Conservation (phyloP, 2,888 invertebrate species). For the Lasioglossum pauxillum region DNA sequence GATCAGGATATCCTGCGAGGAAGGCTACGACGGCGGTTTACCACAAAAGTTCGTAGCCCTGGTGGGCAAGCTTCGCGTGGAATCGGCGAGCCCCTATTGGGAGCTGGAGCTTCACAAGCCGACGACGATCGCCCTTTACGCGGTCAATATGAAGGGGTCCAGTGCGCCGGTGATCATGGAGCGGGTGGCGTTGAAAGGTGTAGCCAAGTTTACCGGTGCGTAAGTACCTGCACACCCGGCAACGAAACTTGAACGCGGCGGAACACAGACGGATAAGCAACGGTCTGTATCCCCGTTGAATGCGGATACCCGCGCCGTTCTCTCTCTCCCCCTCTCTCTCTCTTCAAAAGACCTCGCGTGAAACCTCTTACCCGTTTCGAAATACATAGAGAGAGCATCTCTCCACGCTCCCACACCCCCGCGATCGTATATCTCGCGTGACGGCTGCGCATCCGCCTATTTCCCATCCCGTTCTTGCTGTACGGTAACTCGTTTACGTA, state of each 20-base stretch:
- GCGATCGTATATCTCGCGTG: background rate
- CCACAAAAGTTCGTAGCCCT: conserved; percentile 92
- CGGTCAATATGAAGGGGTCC: conserved; percentile 94
- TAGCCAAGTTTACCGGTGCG: conserved; percentile 86
- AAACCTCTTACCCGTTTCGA: background rate
- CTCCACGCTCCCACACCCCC: background rate
- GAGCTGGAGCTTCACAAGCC: conserved; percentile 82
- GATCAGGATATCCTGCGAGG: conserved; percentile 94
- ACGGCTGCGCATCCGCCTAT: background rate
- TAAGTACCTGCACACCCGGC: conserved; percentile 52
- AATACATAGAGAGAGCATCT: background rate
- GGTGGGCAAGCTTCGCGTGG: conserved; percentile 78
- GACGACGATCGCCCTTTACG: conserved; percentile 90
- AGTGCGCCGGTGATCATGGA: conserved; percentile 94
- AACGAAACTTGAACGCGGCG: conserved; percentile 1
- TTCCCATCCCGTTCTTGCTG: background rate
- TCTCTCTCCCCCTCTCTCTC: background rate
- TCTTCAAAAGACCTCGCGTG: background rate
- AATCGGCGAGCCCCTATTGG: conserved; percentile 80
- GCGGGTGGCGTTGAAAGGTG: conserved; percentile 93
- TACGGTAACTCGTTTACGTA: background rate
- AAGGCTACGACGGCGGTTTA: conserved; percentile 94
- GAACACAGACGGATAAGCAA: conserved; percentile 2
- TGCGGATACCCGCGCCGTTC: background rate
- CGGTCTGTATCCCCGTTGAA: background rate